Base-by-base conservation (phyloP, 2,797 vertebrate species). In the Enteromius viviparus region DNA sequence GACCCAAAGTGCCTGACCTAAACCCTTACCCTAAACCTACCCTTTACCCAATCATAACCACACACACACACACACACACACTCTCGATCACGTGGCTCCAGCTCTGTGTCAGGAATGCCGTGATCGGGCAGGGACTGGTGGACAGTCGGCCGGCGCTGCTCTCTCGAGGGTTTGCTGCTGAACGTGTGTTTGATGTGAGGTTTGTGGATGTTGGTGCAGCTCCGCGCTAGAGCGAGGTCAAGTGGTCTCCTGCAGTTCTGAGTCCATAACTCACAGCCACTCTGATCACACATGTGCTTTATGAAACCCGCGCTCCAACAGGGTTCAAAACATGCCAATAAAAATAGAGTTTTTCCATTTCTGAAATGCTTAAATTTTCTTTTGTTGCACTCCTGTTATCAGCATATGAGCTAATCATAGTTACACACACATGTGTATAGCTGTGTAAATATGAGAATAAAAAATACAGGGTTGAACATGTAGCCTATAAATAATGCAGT, bases 121-220 rank as follows among this genome's bases (percentile, higher is more conserved):
- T 29, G 10, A 75, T 1, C 9, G 10, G 71, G 47, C 49, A 11
- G 71, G 53, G 47, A 32, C 49, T n/a, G 45, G 45, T 11, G 45
- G 45, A 12, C 45, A 45, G 71, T 19, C 40, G 42, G 69, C 45
- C 34, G 29, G 8, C 15, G 34, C 29, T 34, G 15, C 71, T 55
- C 49, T 55, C 26, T 14, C 10, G 68, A 42, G 68, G 14, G 68
- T 70, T 45, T 21, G 32, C 72, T 37, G 49, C 40, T 17, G 40
- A 70, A 26, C 0, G 19, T 8, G 69, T 87, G 85, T 87, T 85
- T 86, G 87, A 90, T 89, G 85, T 89, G 85, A 89, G 89, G 91
- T 92, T 90, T 91, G 89, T 89, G 87, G 86, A 70, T 91, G 92
- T 92, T 92, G 91, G 91, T 92, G 91, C 91, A 89, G 90, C 88